Evolutionary conservation across 2,113 vertebrate species (phyloP).

Genomic region (Megaceryle torquata): DNA sequence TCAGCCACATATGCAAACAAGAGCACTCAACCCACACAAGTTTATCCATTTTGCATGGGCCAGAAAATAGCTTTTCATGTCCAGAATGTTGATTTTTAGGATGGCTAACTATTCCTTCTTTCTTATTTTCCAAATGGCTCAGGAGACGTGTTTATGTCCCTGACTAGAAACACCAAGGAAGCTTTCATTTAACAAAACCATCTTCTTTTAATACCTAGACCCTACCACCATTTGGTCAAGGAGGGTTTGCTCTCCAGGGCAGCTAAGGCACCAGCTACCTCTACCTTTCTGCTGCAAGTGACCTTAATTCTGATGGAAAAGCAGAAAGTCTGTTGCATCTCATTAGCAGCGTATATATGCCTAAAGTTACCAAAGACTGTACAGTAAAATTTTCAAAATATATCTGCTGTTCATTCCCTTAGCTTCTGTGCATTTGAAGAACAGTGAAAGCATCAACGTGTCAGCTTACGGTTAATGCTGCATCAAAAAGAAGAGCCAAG

Average conservation of each 20-base stretch:
- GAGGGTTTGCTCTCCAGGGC: background rate
- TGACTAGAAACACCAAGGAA: background rate
- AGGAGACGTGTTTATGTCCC: background rate
- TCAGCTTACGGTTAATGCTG: background rate
- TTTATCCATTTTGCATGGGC: slow-evolving; percentile 15
- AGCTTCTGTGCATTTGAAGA: background rate
- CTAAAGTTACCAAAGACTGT: background rate
- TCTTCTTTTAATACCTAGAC: background rate
- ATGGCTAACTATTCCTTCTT: background rate
- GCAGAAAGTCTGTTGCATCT: background rate
- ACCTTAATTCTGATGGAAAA: background rate
- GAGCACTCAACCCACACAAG: slow-evolving; percentile 27
- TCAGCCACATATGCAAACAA: slow-evolving; percentile 54
- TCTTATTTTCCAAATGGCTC: background rate
- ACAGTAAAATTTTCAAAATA: background rate
- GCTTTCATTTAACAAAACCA: slow-evolving; percentile 7
- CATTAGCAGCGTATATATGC: background rate
- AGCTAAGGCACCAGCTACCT: background rate
- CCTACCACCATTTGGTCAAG: background rate
- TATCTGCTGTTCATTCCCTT: background rate
- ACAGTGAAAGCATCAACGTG: background rate
- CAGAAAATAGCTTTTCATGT: slow-evolving; percentile 8
- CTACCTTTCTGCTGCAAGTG: background rate
- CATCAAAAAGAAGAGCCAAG: background rate
- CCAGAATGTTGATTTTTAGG: slow-evolving; percentile 11